phyloP scores from a whole-genome alignment of 2,888 invertebrate species.

The Capitulum mitella region DNA sequence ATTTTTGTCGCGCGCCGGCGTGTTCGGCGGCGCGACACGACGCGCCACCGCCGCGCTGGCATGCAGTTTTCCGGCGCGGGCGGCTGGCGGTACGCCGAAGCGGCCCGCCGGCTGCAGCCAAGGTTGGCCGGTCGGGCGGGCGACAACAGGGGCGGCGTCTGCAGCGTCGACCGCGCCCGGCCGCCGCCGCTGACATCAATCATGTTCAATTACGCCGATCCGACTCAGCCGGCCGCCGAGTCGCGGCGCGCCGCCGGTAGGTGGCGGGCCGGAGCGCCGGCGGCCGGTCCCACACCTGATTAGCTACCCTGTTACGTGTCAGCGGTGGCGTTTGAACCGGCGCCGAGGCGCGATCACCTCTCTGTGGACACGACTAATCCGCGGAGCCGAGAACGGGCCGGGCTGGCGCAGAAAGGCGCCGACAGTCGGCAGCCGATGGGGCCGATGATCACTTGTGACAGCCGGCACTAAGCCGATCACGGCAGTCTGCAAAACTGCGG shows the following conservation, averaged over 20 bases:
- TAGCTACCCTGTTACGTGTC: neutral
- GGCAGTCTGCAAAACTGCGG: neutral
- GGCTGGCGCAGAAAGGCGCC: neutral
- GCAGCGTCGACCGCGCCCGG: neutral
- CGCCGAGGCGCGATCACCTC: neutral
- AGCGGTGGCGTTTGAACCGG: neutral
- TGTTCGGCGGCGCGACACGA: neutral
- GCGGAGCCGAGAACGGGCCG: too few relatives aligned
- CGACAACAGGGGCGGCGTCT: neutral
- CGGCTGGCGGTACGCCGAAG: neutral
- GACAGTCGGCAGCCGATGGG: neutral
- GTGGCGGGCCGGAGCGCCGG: neutral
- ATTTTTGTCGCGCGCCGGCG: too few relatives aligned
- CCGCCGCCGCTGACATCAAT: neutral
- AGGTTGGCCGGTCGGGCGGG: neutral
- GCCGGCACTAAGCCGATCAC: neutral
- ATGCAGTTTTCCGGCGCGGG: neutral
- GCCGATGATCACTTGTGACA: neutral
- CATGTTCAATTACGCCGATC: neutral
- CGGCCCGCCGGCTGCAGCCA: neutral
- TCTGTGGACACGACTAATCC: too few relatives aligned
- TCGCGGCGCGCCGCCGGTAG: too few relatives aligned
- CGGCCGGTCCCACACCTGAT: neutral
- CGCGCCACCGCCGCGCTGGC: neutral
- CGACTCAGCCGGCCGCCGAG: neutral